Conservation (phyloP, 2,888 invertebrate genomes). For the Sminthurinus aureus region DNA sequence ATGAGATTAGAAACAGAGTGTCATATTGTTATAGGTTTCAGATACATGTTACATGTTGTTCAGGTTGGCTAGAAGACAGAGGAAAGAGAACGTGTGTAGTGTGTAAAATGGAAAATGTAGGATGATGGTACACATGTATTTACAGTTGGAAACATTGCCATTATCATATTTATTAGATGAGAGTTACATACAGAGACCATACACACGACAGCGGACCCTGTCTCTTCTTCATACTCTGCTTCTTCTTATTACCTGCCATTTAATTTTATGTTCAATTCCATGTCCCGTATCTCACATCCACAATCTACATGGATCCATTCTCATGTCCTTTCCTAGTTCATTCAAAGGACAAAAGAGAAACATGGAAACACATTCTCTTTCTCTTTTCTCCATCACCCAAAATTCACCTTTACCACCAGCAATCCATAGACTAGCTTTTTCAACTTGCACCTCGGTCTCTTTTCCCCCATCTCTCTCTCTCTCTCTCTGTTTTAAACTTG, state of each 20-base stretch:
- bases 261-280: constrained; percentile 31
- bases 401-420: too few relatives aligned
- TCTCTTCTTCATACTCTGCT: constrained; percentile 21
- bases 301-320: not conserved
- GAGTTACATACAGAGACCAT: not conserved
- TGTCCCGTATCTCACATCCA: constrained; percentile 19
- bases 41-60: not conserved
- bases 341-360: not conserved
- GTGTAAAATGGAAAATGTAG: not conserved
- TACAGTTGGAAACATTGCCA: constrained; percentile 1
- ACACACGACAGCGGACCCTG: too few relatives aligned
- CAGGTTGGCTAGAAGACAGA: not conserved
- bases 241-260: constrained; percentile 35
- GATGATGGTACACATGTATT: too few relatives aligned
- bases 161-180: constrained; percentile 25
- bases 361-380: constrained; percentile 1
- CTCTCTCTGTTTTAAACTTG: not conserved
- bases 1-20: not conserved
- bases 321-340: not conserved
- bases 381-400: not conserved
- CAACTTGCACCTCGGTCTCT: too few relatives aligned
- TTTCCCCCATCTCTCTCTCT: not conserved
- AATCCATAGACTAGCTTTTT: too few relatives aligned
- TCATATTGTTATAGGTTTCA: not conserved
- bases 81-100: not conserved